Evolutionary conservation across 2,888 invertebrate species (phyloP), one percentile per base, ranked within the genome.

Genomic region (Apotomis turbidana): DNA sequence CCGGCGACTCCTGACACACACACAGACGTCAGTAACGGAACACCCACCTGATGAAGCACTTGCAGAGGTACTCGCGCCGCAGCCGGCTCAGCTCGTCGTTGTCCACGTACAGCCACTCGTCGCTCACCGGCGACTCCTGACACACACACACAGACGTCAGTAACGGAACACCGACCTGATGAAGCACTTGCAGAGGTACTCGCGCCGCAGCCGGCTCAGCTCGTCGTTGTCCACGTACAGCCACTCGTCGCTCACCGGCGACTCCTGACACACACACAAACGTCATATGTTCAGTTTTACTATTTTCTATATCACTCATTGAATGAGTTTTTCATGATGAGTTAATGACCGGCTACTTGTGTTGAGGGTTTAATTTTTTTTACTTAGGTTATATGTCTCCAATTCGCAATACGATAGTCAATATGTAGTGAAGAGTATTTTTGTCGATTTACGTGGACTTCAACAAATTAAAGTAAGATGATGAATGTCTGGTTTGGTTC

Each of bases 181-280:
- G 89, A 90, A 93, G 68, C 89, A 87, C 59, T 89, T 87, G 74
- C 78, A 74, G 0, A 91, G 74, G 70, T 87, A 91, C 9, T 89
- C 87, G 0, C 89, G 82, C 0, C 88, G 82, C 0, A 91, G 80
- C 27, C 81, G 72, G 0, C 87, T 76, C 51, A 89, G 13, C 4
- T 90, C 89, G 54, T 89, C 89, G 57, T 88, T 88, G 2, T 76
- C 81, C 0, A 80, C 64, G 64, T 90, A n/a, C 77, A 93, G 71
- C 81, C 79, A 81, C 1, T 90, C 90, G 4, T 87, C 86, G 0
- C 74, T 74, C 3, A 92, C 84, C 0, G 89, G 89, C 71, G 74
- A 80, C 76, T 90, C 88, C 92, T 92, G 70, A 15, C 9, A 44
- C 5, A 59, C n/a, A 13, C 15, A 15, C 15, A 15, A n/a, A n/a